Conservation (phyloP, 2,113 vertebrate species). For the Ginglymostoma cirratum region DNA sequence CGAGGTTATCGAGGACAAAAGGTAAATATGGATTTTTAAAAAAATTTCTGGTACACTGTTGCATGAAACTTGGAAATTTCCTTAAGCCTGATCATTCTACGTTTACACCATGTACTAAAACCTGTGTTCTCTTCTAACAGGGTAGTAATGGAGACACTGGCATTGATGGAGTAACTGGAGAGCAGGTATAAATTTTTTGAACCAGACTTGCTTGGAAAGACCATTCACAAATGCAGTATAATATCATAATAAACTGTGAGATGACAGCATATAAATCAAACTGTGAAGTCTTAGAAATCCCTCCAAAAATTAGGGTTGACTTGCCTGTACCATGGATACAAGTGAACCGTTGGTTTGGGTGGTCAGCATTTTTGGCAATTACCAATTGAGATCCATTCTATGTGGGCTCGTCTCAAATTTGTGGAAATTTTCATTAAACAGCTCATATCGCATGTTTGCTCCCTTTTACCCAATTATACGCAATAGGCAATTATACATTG, state of each 20-base stretch:
- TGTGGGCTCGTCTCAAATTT: neutral
- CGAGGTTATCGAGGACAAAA: constrained; percentile 62
- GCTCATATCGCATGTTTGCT: neutral
- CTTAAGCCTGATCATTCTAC: neutral
- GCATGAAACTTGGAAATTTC: neutral
- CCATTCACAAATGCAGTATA: neutral
- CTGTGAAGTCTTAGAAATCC: neutral
- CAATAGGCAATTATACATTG: neutral
- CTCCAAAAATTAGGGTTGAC: neutral
- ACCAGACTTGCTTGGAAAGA: neutral
- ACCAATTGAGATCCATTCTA: neutral
- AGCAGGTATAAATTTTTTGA: constrained; percentile 58
- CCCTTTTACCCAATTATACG: neutral
- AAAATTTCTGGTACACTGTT: neutral
- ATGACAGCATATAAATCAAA: neutral
- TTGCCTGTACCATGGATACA: neutral
- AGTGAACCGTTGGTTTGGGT: neutral
- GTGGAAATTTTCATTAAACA: neutral
- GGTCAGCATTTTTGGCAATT: neutral
- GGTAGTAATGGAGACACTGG: constrained; percentile 66
- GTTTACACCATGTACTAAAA: neutral
- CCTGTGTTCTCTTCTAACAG: constrained; percentile 46
- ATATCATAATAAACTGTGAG: neutral
- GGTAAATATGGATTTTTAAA: constrained; percentile 53
- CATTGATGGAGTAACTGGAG: constrained; percentile 63